A percentile compares a stretch with the other conserved stretches of the same genome.
These are phyloP conservation scores for Phthorimaea operculella DNA, from an alignment of 1,140 invertebrate genomes.

Conservation along the genomic window DNA sequence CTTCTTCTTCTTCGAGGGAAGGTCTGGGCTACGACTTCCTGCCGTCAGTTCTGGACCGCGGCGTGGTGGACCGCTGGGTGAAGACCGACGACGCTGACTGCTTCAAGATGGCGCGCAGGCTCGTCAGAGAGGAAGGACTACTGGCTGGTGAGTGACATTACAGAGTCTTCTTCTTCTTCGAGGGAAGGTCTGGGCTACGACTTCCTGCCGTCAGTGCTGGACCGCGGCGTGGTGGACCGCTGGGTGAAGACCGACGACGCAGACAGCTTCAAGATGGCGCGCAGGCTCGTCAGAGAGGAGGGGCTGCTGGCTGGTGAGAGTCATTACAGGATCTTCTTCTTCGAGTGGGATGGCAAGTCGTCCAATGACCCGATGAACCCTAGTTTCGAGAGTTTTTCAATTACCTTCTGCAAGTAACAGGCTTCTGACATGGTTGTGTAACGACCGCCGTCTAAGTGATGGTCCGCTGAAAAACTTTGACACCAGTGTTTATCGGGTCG, in stretches of 20 bases:
- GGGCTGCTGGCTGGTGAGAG: constrained; percentile 88
- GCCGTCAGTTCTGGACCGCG: constrained; percentile 87
- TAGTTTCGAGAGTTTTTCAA: too few species aligned
- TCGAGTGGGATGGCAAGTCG: too few species aligned
- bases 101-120: constrained; percentile 82
- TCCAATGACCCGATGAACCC: too few species aligned
- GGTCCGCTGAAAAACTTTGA: too few species aligned
- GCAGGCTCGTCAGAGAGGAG: constrained; percentile 90
- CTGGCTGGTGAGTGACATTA: constrained; percentile 83
- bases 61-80: constrained; percentile 87
- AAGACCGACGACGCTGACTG: constrained; percentile 87
- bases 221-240: constrained; percentile 80
- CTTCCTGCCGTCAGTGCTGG: constrained; percentile 93
- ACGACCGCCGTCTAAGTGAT: too few species aligned
- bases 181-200: constrained; percentile 90
- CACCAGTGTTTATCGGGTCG: too few species aligned
- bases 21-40: constrained; percentile 95
- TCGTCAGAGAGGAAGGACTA: constrained; percentile 94
- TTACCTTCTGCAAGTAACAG: too few species aligned
- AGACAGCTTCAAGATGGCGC: constrained; percentile 84
- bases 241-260: constrained; percentile 91
- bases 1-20: constrained; percentile 66
- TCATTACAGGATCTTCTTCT: too few species aligned
- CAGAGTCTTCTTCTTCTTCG: too few species aligned
- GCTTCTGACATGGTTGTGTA: too few species aligned